Conservation (phyloP, 2,797 vertebrate genomes). For the Sylvia borin region DNA sequence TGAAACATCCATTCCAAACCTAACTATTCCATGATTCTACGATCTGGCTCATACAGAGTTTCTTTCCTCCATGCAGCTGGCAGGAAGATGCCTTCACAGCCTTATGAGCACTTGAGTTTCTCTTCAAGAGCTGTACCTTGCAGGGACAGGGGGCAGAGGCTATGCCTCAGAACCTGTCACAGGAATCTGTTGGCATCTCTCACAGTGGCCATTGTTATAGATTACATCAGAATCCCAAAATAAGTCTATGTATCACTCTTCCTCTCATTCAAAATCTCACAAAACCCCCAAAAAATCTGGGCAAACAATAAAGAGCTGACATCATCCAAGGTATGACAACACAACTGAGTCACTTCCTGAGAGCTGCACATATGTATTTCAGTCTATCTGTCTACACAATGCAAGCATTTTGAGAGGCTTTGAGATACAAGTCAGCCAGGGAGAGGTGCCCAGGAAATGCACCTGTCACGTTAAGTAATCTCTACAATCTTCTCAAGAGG, state of each 20-base stretch:
- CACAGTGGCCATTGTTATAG: not conserved
- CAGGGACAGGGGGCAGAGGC: not conserved
- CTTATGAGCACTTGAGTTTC: not conserved
- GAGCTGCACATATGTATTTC: not conserved
- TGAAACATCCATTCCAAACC: not conserved
- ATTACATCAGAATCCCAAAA: not conserved
- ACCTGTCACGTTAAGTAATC: not conserved
- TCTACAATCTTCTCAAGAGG: accelerated
- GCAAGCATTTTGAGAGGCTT: not conserved
- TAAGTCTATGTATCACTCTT: not conserved
- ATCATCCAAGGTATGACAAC: not conserved
- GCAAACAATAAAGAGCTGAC: not conserved
- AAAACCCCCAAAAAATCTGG: not conserved
- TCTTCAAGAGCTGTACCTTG: not conserved
- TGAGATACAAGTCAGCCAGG: not conserved
- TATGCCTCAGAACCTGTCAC: not conserved
- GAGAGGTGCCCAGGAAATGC: not conserved
- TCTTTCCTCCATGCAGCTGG: not conserved
- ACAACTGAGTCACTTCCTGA: not conserved
- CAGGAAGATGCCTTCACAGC: not conserved
- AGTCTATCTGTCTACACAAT: not conserved
- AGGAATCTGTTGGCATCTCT: not conserved
- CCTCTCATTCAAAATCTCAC: not conserved
- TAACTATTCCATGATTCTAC: not conserved
- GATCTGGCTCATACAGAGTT: not conserved